Evolutionary conservation across 2,888 invertebrate species (phyloP), one percentile per base, ranked within the genome.

Genomic region (Tachina grossa): DNA sequence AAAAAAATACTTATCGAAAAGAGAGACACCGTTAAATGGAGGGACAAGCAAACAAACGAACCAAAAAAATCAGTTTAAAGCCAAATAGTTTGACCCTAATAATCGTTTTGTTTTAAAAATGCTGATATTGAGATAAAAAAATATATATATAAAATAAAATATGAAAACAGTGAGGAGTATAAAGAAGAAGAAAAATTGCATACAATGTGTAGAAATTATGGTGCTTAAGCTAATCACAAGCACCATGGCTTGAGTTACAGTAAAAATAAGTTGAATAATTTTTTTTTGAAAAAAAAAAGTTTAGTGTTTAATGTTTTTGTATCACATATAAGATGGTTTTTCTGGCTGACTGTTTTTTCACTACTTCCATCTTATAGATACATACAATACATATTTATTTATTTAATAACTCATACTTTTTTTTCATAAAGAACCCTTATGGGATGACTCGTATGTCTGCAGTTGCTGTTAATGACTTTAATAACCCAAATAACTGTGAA

Each of bases 1-100:
- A 43, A 61, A 14, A n/a, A n/a, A n/a, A n/a, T n/a, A n/a, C n/a
- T 19, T 11, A 49, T 41, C 5, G n/a, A 10, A 69, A 19, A 19
- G 11, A 11, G 11, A 43, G 14, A 22, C 13, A 65, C 39, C n/a
- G 19, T 14, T 45, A 51, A 43, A 80, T 59, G 66, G 53, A 59
- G 59, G 66, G 66, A 75, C 66, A 41, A 47, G 61, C 57, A 77
- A 71, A 59, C 6, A 19, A 82, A 74, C 66, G 22, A 47, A 66
- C 57, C 68, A 71, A 59, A 3, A 19, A 82, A 78, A 82, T 61
- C 80, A 75, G 55, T 84, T 72, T 81, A 61, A 84, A 84, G 84
- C 72, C 81, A 85, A 85, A 82, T 79, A 85, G 72, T 79, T 83
- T 85, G 85, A 85, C 85, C 85, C 79, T 85, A 79, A 85, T 85